Percentiles rank a stretch among this genome's conserved stretches.
These are phyloP conservation scores for Sceliomorpha sp. DNA, from an alignment of 2,888 invertebrate genomes.

Conservation along the genomic window DNA sequence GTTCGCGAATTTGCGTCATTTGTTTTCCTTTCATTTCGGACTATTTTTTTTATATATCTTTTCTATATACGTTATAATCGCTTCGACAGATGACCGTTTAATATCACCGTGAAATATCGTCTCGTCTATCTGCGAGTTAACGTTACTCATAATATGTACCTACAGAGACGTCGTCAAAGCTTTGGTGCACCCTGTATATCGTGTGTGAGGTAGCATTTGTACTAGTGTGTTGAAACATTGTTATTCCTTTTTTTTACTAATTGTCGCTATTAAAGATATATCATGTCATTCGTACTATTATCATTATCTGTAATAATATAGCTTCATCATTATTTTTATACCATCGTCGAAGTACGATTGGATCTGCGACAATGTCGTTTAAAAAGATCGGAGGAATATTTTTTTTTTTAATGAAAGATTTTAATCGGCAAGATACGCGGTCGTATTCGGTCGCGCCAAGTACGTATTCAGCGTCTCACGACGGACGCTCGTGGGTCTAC, in stretches of 20 bases:
- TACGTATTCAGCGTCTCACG: too few relatives aligned
- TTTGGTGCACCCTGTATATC: constrained; percentile 78
- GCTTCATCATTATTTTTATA: constrained; percentile 45
- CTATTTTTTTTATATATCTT: constrained; percentile 29
- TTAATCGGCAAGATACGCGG: too few relatives aligned
- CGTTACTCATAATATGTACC: constrained; percentile 57
- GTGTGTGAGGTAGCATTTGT: constrained; percentile 79
- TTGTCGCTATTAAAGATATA: constrained; percentile 17
- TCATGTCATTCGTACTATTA: constrained; percentile 34
- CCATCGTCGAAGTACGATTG: constrained; percentile 23
- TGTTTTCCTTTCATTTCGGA: constrained; percentile 35
- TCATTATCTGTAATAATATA: constrained; percentile 38
- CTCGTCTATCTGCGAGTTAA: constrained; percentile 62
- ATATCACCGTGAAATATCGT: constrained; percentile 56
- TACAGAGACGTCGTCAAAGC: constrained; percentile 68
- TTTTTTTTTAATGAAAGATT: constrained; percentile 3
- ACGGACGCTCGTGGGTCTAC: too few relatives aligned
- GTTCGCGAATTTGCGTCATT: constrained; percentile 9
- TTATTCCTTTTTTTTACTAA: too few relatives aligned
- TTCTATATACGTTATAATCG: constrained; percentile 41
- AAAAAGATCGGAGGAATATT: too few relatives aligned
- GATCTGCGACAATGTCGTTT: constrained; percentile 17
- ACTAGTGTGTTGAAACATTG: constrained; percentile 74
- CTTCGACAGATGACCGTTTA: constrained; percentile 53
- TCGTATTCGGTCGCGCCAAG: too few relatives aligned